These are phyloP conservation scores for Radopholus similis DNA, from an alignment of 1,140 invertebrate species.

Conservation along the genomic window DNA sequence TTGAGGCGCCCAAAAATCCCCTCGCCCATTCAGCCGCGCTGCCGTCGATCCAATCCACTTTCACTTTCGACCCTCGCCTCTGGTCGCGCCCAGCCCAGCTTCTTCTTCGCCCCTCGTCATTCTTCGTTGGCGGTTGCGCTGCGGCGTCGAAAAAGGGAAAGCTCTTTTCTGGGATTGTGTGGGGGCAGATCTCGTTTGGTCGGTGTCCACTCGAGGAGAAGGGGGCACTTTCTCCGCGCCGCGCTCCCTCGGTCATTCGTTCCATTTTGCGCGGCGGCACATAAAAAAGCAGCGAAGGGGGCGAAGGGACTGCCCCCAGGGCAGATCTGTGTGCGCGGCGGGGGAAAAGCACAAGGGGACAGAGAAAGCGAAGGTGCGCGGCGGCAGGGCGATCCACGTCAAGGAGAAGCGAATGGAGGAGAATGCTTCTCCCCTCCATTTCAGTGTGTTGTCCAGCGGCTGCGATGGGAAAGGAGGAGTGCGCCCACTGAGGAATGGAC, in stretches of 20 bases:
- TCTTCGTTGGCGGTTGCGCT: not conserved
- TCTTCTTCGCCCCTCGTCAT: not conserved
- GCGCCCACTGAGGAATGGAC: not conserved
- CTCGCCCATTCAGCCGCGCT: too few relatives aligned
- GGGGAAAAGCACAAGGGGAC: not conserved
- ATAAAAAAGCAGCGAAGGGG: conserved; percentile 4
- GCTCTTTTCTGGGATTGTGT: conserved; percentile 2
- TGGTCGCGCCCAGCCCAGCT: not conserved
- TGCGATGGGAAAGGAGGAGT: not conserved
- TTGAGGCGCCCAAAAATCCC: too few relatives aligned
- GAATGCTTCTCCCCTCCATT: too few relatives aligned
- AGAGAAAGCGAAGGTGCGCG: not conserved
- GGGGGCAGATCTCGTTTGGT: not conserved
- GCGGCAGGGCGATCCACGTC: conserved; percentile 5
- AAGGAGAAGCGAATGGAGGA: not conserved
- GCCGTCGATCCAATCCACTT: too few relatives aligned
- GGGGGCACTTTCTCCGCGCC: not conserved
- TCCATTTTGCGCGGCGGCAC: conserved; percentile 2
- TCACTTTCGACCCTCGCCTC: not conserved
- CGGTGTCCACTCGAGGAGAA: not conserved
- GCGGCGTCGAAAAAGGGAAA: not conserved
- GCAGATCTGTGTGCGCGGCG: not conserved
- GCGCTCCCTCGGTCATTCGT: not conserved
- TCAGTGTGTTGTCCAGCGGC: not conserved
- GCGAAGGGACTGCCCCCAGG: not conserved